A percentile compares a stretch with the other conserved stretches of the same genome.
These are phyloP conservation scores for Myotis brandtii DNA, from an alignment of 2,113 vertebrate species.

Conservation along the genomic window DNA sequence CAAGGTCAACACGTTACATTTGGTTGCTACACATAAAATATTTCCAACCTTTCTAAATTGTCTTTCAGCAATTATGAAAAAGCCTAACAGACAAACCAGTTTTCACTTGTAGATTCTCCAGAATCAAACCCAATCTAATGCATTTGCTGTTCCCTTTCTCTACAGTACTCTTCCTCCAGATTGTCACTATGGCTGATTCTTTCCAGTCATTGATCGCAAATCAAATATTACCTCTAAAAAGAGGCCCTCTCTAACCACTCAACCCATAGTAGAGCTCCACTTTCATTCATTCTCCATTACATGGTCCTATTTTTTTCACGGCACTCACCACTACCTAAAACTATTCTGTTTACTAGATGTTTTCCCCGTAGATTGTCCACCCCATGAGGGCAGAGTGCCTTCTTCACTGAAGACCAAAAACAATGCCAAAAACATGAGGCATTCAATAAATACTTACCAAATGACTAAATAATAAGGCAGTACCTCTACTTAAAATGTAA, in stretches of 20 bases:
- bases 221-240: conserved; percentile 32
- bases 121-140: neutral
- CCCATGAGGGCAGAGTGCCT: neutral
- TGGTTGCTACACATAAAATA: conserved; percentile 6
- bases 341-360: neutral
- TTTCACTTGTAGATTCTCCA: neutral
- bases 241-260: neutral
- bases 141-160: neutral
- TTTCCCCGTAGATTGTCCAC: neutral
- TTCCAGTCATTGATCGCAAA: neutral
- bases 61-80: conserved; percentile 36
- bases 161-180: neutral
- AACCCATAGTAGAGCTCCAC: neutral
- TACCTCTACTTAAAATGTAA: conserved; percentile 14
- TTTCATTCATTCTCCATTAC: neutral
- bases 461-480: neutral
- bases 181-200: neutral
- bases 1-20: neutral
- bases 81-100: neutral
- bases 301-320: neutral
- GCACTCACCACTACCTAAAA: conserved; percentile 28
- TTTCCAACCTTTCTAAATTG: neutral
- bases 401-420: conserved; percentile 9
- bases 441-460: neutral
- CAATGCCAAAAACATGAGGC: neutral